Base-by-base conservation (phyloP, 1,140 invertebrate species). In the Parapsyche elsis region DNA sequence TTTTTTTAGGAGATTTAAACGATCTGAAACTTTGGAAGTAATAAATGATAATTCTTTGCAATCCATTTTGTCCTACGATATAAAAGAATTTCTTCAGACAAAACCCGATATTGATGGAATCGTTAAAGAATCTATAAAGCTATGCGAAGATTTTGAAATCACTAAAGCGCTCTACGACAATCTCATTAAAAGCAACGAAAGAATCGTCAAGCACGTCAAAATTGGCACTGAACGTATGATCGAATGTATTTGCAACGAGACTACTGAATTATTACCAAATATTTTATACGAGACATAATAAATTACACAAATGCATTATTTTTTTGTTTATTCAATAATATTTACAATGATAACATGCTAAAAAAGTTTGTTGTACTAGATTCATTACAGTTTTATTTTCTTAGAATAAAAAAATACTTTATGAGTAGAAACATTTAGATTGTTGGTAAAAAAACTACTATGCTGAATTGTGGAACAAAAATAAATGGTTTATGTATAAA, bases 91-190 rank as follows among this genome's bases (percentile, higher is more conserved):
- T 14, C 21, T 80, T 5, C 16, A 77, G 19, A 76, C 19, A 0
- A 80, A 77, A 71, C 79, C 79, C 0, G 74, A 76, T 16, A 19
- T 80, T 0, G 45, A 71, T 21, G 44, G 45, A 38, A 80, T 80
- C 12, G 46, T 57, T 12, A 19, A 71, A 38, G 30, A 71, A 38
- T 73, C 74, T 0, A 49, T 71, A 14, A 0, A 77, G 53, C 45
- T 76, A 30, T 76, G 74, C 30, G 30, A 80, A 38, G 74, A 80
- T 24, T 73, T 64, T 9, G 26, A 76, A 21, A 19, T 30, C 45
- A 80, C 75, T 44, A 4, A 61, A 7, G 19, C 7, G 19, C 7
- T 80, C 0, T 16, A 77, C n/a, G 30, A 76, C 16, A 61, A 49
- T 0, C 67, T 76, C 12, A 14, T 67, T 0, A 71, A 23, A 24